A percentile compares a stretch with the other conserved stretches of the same genome.
Conservation (phyloP, 2,888 invertebrate species). For the Oxyteleia sp. region DNA sequence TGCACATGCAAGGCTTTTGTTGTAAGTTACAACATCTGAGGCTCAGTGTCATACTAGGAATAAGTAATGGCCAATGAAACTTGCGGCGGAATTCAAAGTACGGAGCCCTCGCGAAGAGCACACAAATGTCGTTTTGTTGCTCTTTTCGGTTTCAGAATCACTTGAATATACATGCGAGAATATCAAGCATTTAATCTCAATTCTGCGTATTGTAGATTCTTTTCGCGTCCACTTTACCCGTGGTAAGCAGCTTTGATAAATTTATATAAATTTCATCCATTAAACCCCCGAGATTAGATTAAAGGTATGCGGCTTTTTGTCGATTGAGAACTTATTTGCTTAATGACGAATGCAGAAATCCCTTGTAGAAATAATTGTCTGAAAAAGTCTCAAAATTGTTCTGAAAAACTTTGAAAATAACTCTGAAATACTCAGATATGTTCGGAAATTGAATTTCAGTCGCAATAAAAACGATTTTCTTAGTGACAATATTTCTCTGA, state of each 20-base stretch:
- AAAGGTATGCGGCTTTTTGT: neutral
- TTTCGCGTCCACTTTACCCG: conserved; percentile 14
- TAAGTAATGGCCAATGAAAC: conserved; percentile 84
- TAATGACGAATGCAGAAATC: neutral
- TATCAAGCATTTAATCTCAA: conserved; percentile 64
- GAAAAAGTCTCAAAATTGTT: no score
- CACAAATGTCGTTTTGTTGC: conserved; percentile 58
- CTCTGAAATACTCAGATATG: no score
- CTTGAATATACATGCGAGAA: conserved; percentile 59
- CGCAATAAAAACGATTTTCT: no score
- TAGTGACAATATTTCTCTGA: no score
- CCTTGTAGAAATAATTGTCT: no score
- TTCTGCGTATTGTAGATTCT: conserved; percentile 50
- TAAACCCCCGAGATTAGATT: conserved; percentile 21
- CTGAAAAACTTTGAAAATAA: no score
- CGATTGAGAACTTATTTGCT: conserved; percentile 14
- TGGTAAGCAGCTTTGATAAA: conserved; percentile 53
- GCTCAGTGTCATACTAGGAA: conserved; percentile 78
- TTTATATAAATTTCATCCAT: conserved; percentile 44
- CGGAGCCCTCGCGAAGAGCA: conserved; percentile 62
- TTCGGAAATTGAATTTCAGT: no score
- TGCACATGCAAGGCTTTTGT: conserved; percentile 72
- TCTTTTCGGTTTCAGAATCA: conserved; percentile 51
- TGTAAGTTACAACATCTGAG: conserved; percentile 79
- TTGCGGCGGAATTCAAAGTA: conserved; percentile 80